Evolutionary conservation across 1,140 invertebrate species (phyloP), one percentile per base, ranked within the genome.

Genomic region (Polypedilum vanderplanki): DNA sequence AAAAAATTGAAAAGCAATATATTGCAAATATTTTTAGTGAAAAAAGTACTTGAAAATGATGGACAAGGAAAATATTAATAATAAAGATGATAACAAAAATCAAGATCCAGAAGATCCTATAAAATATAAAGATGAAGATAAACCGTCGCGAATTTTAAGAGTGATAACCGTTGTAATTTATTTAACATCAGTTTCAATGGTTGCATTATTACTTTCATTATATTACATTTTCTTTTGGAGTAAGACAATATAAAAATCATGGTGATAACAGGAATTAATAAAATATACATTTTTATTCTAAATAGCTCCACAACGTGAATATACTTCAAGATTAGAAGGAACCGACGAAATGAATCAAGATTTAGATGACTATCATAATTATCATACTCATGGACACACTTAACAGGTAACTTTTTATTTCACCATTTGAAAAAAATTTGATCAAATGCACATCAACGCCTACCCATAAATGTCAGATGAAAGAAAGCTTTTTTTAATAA

Each of bases 151-250:
- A 79, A 80, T 89, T 17, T 81, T 94, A 41, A 85, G 92, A 8
- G 84, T 93, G 9, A 81, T 93, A 4, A 94, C 92, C 0, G 93
- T 94, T 3, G 81, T 92, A 76, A 91, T 90, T 1, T 94, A 94
- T 80, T 87, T 93, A 75, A 84, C 92, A 67, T 90, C 90, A 8
- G 92, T 94, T 9, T 93, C 91, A 15, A 85, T 91, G 78, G 91
- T 90, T 2, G 93, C 91, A 1, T 89, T 94, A 74, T 85, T 92
- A 0, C 82, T 94, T 10, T 92, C 91, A 10, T 85, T 90, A 12
- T 94, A 94, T 82, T 94, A 94, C 79, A 86, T 93, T 74, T 90
- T 94, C 77, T 84, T 94, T 20, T 94, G 92, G 92, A 85, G 92
- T 77, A 22, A 70, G 65, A 18, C 3, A 70, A n/a, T 15, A 1